Conservation (phyloP, 1,140 invertebrate genomes). For the Probaryconus sp. region DNA sequence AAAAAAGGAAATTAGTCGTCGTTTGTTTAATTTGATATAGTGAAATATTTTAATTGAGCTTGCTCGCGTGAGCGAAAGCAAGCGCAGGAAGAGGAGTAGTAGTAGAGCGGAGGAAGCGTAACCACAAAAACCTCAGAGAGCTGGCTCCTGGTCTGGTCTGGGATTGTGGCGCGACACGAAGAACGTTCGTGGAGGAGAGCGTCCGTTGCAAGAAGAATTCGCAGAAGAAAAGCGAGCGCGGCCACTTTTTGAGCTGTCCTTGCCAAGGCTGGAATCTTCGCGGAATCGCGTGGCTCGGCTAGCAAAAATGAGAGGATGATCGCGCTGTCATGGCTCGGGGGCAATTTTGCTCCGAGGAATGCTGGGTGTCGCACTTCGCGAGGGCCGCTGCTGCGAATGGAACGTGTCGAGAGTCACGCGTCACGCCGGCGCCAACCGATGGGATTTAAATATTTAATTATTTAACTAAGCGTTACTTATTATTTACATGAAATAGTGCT, state of each 20-base stretch:
- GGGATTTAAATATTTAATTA: slow-evolving; percentile 33
- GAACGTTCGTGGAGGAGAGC: slow-evolving; percentile 39
- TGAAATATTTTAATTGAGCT: slow-evolving; percentile 30
- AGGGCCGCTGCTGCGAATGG: slow-evolving; percentile 6
- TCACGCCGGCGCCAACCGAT: slow-evolving; percentile 34
- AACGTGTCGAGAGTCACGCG: slow-evolving; percentile 50
- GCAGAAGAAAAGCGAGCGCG: slow-evolving; percentile 62
- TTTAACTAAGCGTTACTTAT: slow-evolving; percentile 29
- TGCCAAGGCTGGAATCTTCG: slow-evolving; percentile 69
- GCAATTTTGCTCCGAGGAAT: neutral
- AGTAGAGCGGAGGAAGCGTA: slow-evolving; percentile 34
- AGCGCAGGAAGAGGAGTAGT: neutral
- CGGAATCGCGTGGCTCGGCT: slow-evolving; percentile 49
- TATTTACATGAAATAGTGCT: slow-evolving; percentile 24
- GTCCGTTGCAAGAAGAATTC: slow-evolving; percentile 61
- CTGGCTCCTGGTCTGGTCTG: slow-evolving; percentile 26
- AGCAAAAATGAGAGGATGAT: slow-evolving; percentile 35
- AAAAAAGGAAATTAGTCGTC: too few species aligned
- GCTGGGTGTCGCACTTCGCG: slow-evolving; percentile 42
- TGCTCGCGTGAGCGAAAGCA: slow-evolving; percentile 41
- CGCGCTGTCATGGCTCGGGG: neutral
- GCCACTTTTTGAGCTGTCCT: slow-evolving; percentile 66
- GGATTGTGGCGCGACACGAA: slow-evolving; percentile 45
- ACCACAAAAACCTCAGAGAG: slow-evolving; percentile 59
- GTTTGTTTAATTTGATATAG: too few species aligned